Evolutionary conservation across 2,113 vertebrate genomes (phyloP).

Genomic region (Anas platyrhynchos): DNA sequence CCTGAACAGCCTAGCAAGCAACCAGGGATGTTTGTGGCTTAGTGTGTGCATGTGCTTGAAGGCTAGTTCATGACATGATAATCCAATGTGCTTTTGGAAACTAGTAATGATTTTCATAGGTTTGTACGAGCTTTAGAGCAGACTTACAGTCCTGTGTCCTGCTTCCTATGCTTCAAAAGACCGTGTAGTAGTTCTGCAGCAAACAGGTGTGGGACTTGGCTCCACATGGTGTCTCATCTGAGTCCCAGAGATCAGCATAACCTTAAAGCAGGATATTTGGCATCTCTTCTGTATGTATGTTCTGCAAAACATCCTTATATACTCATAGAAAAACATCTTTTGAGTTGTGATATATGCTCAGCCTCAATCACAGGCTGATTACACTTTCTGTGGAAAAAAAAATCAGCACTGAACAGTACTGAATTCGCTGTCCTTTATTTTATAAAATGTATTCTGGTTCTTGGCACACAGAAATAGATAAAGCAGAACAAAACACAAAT

Average conservation of each 20-base stretch:
- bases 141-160: neutral
- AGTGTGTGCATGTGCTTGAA: rapidly evolving
- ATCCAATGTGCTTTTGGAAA: neutral
- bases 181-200: neutral
- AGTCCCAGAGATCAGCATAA: neutral
- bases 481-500: neutral
- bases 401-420: neutral
- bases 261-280: neutral
- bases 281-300: neutral
- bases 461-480: neutral
- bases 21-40: neutral
- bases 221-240: rapidly evolving
- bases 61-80: neutral
- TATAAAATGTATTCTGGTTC: neutral
- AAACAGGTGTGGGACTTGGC: neutral
- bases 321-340: neutral
- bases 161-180: neutral
- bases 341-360: neutral
- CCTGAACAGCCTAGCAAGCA: neutral
- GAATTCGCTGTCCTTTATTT: neutral
- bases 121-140: neutral
- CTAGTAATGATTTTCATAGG: neutral
- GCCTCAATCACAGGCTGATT: neutral
- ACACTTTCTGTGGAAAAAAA: neutral
- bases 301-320: neutral